Evolutionary conservation across 2,113 vertebrate genomes (phyloP), one percentile per base, ranked within the genome.

Genomic region (Morone saxatilis): DNA sequence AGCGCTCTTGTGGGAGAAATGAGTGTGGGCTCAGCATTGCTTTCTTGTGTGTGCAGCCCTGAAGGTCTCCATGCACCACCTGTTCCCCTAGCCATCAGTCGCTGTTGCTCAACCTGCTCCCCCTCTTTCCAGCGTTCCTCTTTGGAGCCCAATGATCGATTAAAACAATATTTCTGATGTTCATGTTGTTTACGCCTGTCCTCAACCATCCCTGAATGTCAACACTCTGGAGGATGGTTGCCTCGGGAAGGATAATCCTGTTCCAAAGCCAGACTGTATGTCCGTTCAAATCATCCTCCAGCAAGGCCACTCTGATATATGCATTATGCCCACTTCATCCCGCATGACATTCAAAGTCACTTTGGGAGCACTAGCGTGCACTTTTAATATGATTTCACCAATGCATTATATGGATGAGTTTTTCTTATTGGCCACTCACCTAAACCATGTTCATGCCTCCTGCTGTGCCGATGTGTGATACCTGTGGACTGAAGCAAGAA

Each of bases 401-500:
- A 88, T 85, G 92, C 94, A 95, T 95, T 94, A 94, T 90, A 93
- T 86, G 92, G 88, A 94, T 93, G 92, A 91, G 89, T 89, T 94
- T 95, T 92, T 91, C 70, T 86, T 76, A 90, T 87, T 89, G 89
- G 89, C 86, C 83, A 76, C 86, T 91, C 88, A 86, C 77, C 89
- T 86, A 85, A 88, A 89, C 70, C 86, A 59, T 77, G 81, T 88
- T 83, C 84, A 87, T 85, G 80, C 72, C 76, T 86, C 83, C 69
- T 61, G 80, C 80, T 85, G 71, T 12, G 72, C 80, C 67, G 9
- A 75, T 76, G 70, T 78, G 65, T 87, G 80, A 87, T 78, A 90
- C 79, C 81, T 87, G 87, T 88, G 65, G 83, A 72, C 19, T 1
- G 74, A 73, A 84, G 77, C 67, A 50, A 67, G 71, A 50, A 36